Conservation (phyloP, 2,888 invertebrate species). For the Heliconius cydno region DNA sequence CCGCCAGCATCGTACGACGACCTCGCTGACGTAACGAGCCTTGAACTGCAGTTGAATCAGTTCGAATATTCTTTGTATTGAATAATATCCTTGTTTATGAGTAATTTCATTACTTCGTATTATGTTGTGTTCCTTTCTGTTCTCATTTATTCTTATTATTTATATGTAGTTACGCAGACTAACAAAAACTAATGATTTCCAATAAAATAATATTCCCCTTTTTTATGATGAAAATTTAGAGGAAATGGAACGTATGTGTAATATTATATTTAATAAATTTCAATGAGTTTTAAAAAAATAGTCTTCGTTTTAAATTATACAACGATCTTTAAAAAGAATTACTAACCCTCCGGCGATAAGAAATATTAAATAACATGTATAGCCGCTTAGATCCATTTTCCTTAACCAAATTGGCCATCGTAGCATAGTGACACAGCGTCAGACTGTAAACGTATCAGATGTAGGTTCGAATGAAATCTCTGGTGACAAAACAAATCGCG, state of each 20-base stretch:
- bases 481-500: neutral
- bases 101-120: slow-evolving; percentile 20
- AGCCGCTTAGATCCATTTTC: too few species aligned
- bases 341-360: neutral
- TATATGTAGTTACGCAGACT: neutral
- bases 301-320: neutral
- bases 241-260: too few species aligned
- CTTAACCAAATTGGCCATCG: neutral
- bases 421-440: neutral
- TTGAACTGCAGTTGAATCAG: slow-evolving; percentile 48
- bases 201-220: too few species aligned
- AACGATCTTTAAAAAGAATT: neutral
- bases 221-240: too few species aligned
- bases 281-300: too few species aligned
- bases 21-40: slow-evolving; percentile 52
- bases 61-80: slow-evolving; percentile 28
- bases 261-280: too few species aligned
- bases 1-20: slow-evolving; percentile 41
- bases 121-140: slow-evolving; percentile 7
- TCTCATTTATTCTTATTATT: slow-evolving; percentile 5
- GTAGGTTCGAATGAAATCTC: neutral
- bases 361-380: too few species aligned
- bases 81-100: slow-evolving; percentile 31
- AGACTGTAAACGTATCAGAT: neutral
- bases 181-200: too few species aligned